These are phyloP conservation scores for Melanaphis sacchari DNA, from an alignment of 1,140 invertebrate genomes.

Conservation along the genomic window DNA sequence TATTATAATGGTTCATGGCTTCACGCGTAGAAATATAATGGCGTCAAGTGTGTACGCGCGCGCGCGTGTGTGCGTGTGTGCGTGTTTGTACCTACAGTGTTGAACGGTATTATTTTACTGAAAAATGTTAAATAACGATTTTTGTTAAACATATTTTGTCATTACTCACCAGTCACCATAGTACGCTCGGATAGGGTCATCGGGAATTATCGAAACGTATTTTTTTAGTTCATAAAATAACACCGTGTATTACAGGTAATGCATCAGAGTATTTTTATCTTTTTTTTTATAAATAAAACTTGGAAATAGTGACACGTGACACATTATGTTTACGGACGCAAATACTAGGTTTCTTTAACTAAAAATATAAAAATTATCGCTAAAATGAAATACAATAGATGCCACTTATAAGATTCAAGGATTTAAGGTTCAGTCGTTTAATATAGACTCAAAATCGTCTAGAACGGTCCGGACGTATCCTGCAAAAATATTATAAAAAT, in stretches of 20 bases:
- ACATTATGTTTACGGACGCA: no score
- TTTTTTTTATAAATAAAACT: no score
- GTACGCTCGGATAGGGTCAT: background rate
- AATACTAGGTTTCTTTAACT: no score
- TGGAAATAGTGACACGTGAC: no score
- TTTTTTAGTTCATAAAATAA: background rate
- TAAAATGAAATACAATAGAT: no score
- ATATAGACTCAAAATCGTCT: no score
- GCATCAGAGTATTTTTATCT: no score
- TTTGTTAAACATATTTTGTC: background rate
- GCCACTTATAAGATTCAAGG: no score
- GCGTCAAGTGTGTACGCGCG: background rate
- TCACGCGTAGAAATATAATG: background rate
- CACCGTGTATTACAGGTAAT: background rate
- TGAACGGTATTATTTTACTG: background rate
- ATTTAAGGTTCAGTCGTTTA: no score
- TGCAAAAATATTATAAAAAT: no score
- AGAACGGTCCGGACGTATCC: no score
- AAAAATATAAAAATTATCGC: no score
- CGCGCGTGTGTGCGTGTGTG: background rate
- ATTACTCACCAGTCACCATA: background rate
- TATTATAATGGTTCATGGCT: background rate
- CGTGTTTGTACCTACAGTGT: background rate
- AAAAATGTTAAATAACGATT: slow-evolving; percentile 17
- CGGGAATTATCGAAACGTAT: background rate